A percentile compares a stretch with the other conserved stretches of the same genome.
These are phyloP conservation scores for Chaetorhynchus papuensis DNA, from an alignment of 2,113 vertebrate genomes.

Conservation along the genomic window DNA sequence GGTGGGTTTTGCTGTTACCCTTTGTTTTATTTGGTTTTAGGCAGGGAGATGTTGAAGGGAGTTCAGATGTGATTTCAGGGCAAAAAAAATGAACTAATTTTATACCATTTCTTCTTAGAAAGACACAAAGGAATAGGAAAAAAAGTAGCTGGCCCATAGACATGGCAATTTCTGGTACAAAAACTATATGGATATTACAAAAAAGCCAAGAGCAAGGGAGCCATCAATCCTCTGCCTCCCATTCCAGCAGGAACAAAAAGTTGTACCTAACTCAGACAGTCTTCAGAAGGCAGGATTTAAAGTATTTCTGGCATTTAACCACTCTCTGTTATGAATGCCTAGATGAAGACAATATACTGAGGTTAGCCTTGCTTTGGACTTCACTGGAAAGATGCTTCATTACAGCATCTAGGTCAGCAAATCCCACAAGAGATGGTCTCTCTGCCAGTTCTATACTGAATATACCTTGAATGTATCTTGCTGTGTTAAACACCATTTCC, in stretches of 20 bases:
- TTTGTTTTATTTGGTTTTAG: not conserved
- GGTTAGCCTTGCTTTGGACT: not conserved
- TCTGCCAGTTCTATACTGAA: not conserved
- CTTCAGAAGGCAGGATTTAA: not conserved
- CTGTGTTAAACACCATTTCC: not conserved
- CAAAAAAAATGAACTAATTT: accelerated
- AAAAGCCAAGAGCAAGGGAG: not conserved
- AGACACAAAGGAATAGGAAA: not conserved
- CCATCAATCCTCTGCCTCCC: not conserved
- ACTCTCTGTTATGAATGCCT: not conserved
- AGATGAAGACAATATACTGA: not conserved
- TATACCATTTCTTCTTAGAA: not conserved
- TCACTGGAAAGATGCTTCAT: not conserved
- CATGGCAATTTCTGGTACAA: not conserved
- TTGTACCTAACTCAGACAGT: not conserved
- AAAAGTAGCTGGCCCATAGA: not conserved
- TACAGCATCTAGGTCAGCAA: not conserved
- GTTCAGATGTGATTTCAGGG: not conserved
- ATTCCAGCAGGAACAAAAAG: not conserved
- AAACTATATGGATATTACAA: not conserved
- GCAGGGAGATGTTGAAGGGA: not conserved
- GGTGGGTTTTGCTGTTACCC: not conserved
- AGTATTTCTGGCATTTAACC: not conserved
- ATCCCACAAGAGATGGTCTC: not conserved
- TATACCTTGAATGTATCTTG: not conserved